A percentile compares a stretch with the other conserved stretches of the same genome.
Conservation (phyloP, 1,140 invertebrate genomes). For the Parasteatoda tepidariorum region DNA sequence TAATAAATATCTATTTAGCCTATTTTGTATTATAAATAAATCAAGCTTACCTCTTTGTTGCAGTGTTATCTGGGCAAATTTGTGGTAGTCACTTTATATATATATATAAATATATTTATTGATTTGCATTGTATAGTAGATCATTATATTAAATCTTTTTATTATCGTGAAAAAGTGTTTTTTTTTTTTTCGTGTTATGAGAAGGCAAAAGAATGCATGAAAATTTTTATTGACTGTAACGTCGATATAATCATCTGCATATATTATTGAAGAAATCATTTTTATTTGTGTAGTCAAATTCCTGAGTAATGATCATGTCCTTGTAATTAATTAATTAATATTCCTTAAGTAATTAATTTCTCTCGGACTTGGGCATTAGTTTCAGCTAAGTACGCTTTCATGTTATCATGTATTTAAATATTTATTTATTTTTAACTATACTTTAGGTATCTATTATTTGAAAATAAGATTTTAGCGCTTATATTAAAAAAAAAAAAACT, state of each 20-base stretch:
- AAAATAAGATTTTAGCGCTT: conserved; percentile 58
- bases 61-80: conserved; percentile 45
- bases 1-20: not conserved
- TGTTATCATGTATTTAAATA: conserved; percentile 61
- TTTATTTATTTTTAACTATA: conserved; percentile 59
- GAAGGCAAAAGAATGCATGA: too few relatives aligned
- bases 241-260: conserved; percentile 19
- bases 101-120: conserved; percentile 48
- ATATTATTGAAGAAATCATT: conserved; percentile 39
- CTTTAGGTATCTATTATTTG: conserved; percentile 57
- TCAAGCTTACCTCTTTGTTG: conserved; percentile 43
- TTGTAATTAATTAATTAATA: too few relatives aligned
- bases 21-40: not conserved
- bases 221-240: too few relatives aligned
- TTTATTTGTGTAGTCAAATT: conserved; percentile 60
- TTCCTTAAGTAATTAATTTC: too few relatives aligned
- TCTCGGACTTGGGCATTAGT: conserved; percentile 5
- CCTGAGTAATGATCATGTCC: conserved; percentile 28
- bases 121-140: conserved; percentile 60
- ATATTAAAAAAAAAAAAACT: conserved; percentile 34
- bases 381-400: conserved; percentile 29
- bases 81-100: conserved; percentile 53
- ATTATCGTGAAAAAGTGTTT: conserved; percentile 30
- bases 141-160: conserved; percentile 54
- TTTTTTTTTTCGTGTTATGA: too few relatives aligned